phyloP scores from a whole-genome alignment of 2,113 vertebrate species.

The Macrotis lagotis region DNA sequence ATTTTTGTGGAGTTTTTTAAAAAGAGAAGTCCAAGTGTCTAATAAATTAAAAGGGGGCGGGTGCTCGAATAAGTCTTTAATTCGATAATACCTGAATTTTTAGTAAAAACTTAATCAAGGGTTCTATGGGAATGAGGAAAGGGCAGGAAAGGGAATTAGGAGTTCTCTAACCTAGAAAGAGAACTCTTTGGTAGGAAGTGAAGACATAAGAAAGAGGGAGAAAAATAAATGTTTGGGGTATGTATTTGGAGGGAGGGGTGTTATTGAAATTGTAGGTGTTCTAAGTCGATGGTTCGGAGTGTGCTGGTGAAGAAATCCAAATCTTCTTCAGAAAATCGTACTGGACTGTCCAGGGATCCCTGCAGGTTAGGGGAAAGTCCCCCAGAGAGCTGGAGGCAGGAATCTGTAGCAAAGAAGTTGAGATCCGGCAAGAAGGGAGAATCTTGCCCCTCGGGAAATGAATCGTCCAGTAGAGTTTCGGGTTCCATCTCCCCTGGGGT shows the following conservation, averaged over 20 bases:
- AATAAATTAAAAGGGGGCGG: constrained; percentile 75
- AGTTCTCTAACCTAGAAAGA: background rate
- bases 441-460: constrained; percentile 82
- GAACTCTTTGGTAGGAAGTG: background rate
- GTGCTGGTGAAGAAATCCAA: constrained; percentile 95
- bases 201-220: background rate
- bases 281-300: constrained; percentile 93
- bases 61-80: constrained; percentile 50
- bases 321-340: constrained; percentile 94
- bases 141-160: background rate
- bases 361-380: constrained; percentile 86
- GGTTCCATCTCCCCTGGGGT: constrained; percentile 45
- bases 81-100: constrained; percentile 84
- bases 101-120: constrained; percentile 65
- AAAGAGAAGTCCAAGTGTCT: constrained; percentile 43
- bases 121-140: constrained; percentile 33
- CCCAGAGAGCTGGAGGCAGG: constrained; percentile 85
- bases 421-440: constrained; percentile 87
- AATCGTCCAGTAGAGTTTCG: constrained; percentile 62
- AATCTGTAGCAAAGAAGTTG: constrained; percentile 87
- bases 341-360: constrained; percentile 89
- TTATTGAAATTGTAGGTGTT: constrained; percentile 89
- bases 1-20: constrained; percentile 51
- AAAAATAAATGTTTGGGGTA: background rate
- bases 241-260: background rate